Base-by-base conservation (phyloP, 2,113 vertebrate genomes). In the Sinocyclocheilus maitianheensis region DNA sequence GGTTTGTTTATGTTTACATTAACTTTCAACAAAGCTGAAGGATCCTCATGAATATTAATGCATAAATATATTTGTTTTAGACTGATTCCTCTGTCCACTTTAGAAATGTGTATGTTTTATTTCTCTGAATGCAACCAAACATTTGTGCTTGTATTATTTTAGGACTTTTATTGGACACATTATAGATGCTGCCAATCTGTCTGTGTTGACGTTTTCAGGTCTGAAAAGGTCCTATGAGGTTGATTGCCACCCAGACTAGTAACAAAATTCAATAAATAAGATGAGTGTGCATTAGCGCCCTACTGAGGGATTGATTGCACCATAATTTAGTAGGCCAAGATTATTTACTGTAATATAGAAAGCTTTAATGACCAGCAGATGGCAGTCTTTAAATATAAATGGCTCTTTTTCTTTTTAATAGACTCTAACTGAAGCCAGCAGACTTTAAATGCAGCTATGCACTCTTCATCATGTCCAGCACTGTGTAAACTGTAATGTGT, bases 361-460 rank as follows among this genome's bases (percentile, higher is more conserved):
- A 12, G 55, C 48, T 1, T 12, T 46, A 26, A 62, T 60, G 3
- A 85, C 79, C 87, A 88, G 77, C 85, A 91, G 90, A 82, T 81
- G 84, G 88, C 87, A 89, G 88, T 82, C 14, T 89, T 79, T 81
- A 58, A 51, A 78, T 76, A 80, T 16, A 77, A 82, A 88, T 81
- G 65, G 18, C 53, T 60, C 7, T 6, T 26, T 20, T 18, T 5
- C 3, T 77, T n/a, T 76, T 48, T 86, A 24, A 40, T 26, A 20
- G 26, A n/a, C 10, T 75, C 40, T 48, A 53, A 34, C 26, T 24
- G 3, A 69, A 83, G 72, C 40, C 7, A 10, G 6, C 60, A 58
- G 60, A 71, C 46, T 46, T 24, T 30, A 86, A 86, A 67, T 76
- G 13, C 74, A 63, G 65, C 5, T 24, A 8, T 43, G 13, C 60